These are phyloP conservation scores for Pinna nobilis DNA, from an alignment of 1,140 invertebrate genomes.

Conservation along the genomic window DNA sequence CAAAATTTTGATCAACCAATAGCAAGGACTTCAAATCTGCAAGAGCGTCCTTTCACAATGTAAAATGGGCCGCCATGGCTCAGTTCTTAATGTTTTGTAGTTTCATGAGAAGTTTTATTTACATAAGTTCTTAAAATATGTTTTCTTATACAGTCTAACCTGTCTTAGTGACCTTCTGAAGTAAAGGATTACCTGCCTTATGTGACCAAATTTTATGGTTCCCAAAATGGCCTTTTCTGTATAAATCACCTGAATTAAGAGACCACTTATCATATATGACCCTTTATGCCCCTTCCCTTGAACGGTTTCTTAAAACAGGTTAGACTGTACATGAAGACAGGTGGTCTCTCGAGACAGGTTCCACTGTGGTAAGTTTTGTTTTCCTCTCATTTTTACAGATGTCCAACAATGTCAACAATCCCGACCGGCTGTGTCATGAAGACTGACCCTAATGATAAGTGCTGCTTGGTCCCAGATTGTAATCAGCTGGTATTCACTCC, in stretches of 20 bases:
- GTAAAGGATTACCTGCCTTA: too few species aligned
- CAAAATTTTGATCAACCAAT: constrained; percentile 41
- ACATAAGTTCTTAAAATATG: background rate
- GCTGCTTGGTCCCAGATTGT: constrained; percentile 60
- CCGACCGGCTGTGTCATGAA: constrained; percentile 47
- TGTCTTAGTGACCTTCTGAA: too few species aligned
- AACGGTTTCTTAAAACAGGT: too few species aligned
- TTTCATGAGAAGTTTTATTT: background rate
- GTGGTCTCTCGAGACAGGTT: too few species aligned
- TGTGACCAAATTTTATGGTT: too few species aligned
- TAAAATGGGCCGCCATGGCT: background rate
- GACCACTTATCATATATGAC: too few species aligned
- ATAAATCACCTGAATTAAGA: too few species aligned
- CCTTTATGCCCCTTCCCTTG: too few species aligned
- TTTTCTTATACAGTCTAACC: too few species aligned
- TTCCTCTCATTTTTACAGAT: constrained; percentile 31
- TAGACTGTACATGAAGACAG: too few species aligned
- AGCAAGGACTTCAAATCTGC: background rate
- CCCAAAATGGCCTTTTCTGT: too few species aligned
- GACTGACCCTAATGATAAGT: constrained; percentile 56
- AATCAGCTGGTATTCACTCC: constrained; percentile 36
- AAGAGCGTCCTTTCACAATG: background rate
- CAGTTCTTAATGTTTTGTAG: background rate
- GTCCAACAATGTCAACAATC: constrained; percentile 45
- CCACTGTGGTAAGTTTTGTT: background rate